Conservation (phyloP, 1,140 invertebrate species). For the Goniozus legneri region DNA sequence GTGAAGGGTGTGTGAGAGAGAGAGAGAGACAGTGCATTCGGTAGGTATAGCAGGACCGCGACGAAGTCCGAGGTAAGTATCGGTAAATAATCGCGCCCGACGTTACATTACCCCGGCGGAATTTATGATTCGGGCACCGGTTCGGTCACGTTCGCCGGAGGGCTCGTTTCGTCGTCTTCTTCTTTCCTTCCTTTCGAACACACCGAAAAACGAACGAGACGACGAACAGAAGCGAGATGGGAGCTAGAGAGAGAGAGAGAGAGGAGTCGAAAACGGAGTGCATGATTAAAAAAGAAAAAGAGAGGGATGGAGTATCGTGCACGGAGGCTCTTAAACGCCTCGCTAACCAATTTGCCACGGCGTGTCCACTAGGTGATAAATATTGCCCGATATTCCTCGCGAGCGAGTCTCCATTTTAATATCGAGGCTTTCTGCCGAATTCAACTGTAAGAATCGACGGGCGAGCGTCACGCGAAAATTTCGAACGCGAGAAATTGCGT, state of each 20-base stretch:
- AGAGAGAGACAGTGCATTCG: slow-evolving; percentile 30
- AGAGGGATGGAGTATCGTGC: slow-evolving; percentile 15
- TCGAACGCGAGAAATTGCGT: no score
- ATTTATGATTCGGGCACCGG: slow-evolving; percentile 47
- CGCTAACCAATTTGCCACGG: slow-evolving; percentile 43
- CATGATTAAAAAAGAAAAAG: no score
- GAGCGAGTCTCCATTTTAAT: no score
- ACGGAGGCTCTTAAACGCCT: slow-evolving; percentile 32
- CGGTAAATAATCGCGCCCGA: slow-evolving; percentile 51
- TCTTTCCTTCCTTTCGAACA: no score
- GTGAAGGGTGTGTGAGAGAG: slow-evolving; percentile 3
- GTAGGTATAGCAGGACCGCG: slow-evolving; percentile 27
- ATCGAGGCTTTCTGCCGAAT: no score
- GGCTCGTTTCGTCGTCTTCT: slow-evolving; percentile 28
- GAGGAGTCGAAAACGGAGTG: slow-evolving; percentile 6
- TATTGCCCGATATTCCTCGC: slow-evolving; percentile 22
- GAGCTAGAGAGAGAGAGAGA: slow-evolving; percentile 1
- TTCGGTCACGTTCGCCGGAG: slow-evolving; percentile 41
- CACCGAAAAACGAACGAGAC: no score
- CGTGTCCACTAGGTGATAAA: slow-evolving; percentile 37
- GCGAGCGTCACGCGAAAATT: no score
- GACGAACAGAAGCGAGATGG: not conserved
- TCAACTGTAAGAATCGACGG: no score
- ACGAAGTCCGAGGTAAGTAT: slow-evolving; percentile 48
- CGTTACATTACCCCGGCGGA: slow-evolving; percentile 48